Percentiles rank a stretch among this genome's conserved stretches.
Conservation (phyloP, 2,888 invertebrate species). For the Mesochorus sp. region DNA sequence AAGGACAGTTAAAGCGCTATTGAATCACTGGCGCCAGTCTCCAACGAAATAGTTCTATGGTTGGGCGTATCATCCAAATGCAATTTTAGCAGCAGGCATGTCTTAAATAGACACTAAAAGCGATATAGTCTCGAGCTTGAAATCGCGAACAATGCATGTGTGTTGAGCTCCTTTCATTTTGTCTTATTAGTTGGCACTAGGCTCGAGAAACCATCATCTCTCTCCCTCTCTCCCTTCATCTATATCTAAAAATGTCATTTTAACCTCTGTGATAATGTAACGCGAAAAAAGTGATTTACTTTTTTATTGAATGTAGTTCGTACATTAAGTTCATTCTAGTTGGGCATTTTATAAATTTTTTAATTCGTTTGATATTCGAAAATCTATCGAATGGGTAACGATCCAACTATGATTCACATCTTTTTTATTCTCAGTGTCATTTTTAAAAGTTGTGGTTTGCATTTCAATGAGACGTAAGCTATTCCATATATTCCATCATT, state of each 20-base stretch:
- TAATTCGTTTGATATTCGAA: constrained; percentile 26
- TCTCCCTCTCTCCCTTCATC: constrained; percentile 4
- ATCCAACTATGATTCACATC: constrained; percentile 6
- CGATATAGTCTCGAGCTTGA: constrained; percentile 27
- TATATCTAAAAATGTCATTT: not conserved
- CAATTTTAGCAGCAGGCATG: constrained; percentile 24
- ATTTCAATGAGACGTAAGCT: not conserved
- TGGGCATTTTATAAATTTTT: constrained; percentile 1
- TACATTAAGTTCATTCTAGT: constrained; percentile 30
- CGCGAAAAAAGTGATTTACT: constrained; percentile 37
- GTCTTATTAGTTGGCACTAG: constrained; percentile 62
- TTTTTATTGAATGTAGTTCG: constrained; percentile 46
- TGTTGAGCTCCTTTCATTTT: constrained; percentile 46
- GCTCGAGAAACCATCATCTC: constrained; percentile 7
- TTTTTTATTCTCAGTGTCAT: not conserved
- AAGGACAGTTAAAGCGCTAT: constrained; percentile 49
- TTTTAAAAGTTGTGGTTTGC: not conserved
- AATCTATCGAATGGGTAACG: constrained; percentile 41
- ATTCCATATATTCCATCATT: not conserved
- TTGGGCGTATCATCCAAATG: constrained; percentile 18
- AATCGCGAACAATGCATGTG: constrained; percentile 54
- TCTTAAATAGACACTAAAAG: constrained; percentile 65
- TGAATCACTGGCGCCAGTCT: constrained; percentile 58
- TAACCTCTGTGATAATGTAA: constrained; percentile 20
- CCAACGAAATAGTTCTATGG: not conserved